Base-by-base conservation (phyloP, 2,888 invertebrate species). In the Sisyra terminalis region DNA sequence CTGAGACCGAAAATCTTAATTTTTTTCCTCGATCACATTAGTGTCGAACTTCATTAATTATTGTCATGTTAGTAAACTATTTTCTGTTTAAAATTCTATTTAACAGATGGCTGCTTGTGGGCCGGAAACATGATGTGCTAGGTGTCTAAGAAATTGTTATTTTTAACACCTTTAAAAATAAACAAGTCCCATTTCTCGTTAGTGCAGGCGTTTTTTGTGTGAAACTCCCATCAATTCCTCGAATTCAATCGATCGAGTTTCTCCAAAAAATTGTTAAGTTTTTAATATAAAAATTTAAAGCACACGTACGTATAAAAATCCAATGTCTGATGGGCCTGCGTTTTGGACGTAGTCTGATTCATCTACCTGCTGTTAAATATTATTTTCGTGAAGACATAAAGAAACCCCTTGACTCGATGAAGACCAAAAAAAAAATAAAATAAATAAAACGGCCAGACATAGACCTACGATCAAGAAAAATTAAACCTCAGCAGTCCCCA, bases 11-110 rank as follows among this genome's bases (percentile, higher is more conserved):
- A 29, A 14, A 32, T 13, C 6, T 32, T 6, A 32, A 6, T 32
- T 32, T 32, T 32, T 32, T 32, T 13, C 14, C 14, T 32, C 14
- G 3, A 13, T 6, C 14, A 6, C 14, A 14, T 5, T 6, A 14
- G 32, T 32, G 32, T n/a, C 11, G 14, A 24, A 24, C 24, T 24
- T 24, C 24, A 24, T 24, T 24, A 24, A 24, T 24, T 24, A 24
- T 24, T 24, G 24, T 24, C 24, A 24, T 32, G 14, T 32, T 13
- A 32, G 32, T 32, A 32, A 32, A 32, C 32, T 14, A 32, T 32
- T 32, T 32, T 32, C 32, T 32, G 32, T 32, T 32, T 32, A 32
- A 32, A 32, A 32, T 32, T 32, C 32, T 13, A 32, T 32, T 32
- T 32, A 32, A 32, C 32, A 32, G 32, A n/a, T 32, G 32, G 11